phyloP scores from a whole-genome alignment of 2,888 invertebrate species.

The Crepidodera aurea region DNA sequence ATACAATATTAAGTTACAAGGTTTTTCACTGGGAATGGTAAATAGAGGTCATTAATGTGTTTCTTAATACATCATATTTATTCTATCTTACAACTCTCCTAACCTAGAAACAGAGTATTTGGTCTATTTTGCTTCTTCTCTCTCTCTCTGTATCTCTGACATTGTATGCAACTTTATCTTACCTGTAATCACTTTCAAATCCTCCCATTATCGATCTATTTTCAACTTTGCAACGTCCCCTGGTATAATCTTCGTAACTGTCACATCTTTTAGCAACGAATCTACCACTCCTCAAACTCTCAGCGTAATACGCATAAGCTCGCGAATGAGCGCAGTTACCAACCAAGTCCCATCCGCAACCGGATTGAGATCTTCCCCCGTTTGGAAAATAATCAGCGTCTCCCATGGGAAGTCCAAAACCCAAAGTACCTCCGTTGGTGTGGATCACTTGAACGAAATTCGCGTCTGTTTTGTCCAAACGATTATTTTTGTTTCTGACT shows the following conservation, averaged over 20 bases:
- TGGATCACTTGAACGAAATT: constrained; percentile 3
- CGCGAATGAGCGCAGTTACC: not conserved
- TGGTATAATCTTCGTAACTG: not conserved
- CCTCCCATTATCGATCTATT: not conserved
- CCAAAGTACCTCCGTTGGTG: not conserved
- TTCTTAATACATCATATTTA: not conserved
- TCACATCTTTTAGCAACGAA: not conserved
- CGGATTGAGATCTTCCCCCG: not conserved
- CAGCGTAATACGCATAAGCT: not conserved
- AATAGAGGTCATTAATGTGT: too few relatives aligned
- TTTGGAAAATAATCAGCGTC: constrained; percentile 10
- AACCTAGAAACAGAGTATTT: not conserved
- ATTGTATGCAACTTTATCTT: not conserved
- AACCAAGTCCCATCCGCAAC: not conserved
- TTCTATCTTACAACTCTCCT: not conserved
- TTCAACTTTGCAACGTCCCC: not conserved
- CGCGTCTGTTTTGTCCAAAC: not conserved
- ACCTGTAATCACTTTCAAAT: not conserved
- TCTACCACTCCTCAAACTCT: not conserved
- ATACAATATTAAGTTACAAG: too few relatives aligned
- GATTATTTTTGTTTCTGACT: not conserved
- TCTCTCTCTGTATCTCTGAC: too few relatives aligned
- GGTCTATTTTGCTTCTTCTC: too few relatives aligned
- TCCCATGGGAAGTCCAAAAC: not conserved
- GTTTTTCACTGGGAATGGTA: too few relatives aligned